These are phyloP conservation scores for Nibea coibor DNA, from an alignment of 2,113 vertebrate genomes.

Conservation along the genomic window DNA sequence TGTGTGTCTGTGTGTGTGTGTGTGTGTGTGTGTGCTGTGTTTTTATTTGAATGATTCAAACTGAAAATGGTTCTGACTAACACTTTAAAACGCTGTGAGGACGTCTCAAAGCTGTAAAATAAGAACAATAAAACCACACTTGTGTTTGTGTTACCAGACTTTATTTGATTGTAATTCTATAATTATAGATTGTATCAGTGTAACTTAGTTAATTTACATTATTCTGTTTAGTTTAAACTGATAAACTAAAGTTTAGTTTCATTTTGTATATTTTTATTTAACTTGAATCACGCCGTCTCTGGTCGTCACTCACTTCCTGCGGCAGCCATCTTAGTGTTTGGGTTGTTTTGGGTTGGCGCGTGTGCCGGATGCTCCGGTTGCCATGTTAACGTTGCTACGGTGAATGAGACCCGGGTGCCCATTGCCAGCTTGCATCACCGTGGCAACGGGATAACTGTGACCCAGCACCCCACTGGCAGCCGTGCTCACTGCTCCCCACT, in stretches of 20 bases:
- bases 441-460: conserved; percentile 67
- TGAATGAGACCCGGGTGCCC: conserved; percentile 22
- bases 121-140: background rate
- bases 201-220: too few species aligned
- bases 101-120: background rate
- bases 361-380: conserved; percentile 29
- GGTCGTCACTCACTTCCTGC: conserved; percentile 11
- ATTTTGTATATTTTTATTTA: background rate
- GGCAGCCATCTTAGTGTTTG: conserved; percentile 64
- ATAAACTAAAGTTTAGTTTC: background rate
- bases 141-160: background rate
- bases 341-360: background rate
- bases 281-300: background rate
- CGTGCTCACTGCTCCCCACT: conserved; percentile 43
- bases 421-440: conserved; percentile 56
- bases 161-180: too few species aligned
- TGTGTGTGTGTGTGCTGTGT: background rate
- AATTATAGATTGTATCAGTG: background rate
- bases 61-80: conserved; percentile 1
- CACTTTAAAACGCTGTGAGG: background rate
- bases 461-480: conserved; percentile 63
- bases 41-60: conserved; percentile 34
- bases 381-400: conserved; percentile 30
- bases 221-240: background rate
- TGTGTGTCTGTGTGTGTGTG: too few species aligned